phyloP scores from a whole-genome alignment of 2,888 invertebrate species.

The Callinectes sapidus region DNA sequence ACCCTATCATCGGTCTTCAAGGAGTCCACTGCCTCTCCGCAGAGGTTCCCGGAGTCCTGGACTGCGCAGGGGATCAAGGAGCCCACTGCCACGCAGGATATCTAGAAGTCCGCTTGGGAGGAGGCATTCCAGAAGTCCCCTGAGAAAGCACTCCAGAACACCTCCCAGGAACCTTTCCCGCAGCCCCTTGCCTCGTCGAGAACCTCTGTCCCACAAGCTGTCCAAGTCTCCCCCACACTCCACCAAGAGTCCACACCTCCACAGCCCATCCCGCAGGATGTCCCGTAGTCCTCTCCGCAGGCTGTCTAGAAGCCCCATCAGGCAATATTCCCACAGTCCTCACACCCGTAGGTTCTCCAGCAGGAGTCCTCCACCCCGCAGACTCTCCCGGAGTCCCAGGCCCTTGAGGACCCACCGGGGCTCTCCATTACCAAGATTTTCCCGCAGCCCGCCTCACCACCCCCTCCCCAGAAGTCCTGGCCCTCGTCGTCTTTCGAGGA shows the following conservation, averaged over 20 bases:
- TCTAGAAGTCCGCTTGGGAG: constrained; percentile 49
- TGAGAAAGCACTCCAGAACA: constrained; percentile 31
- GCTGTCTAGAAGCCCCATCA: constrained; percentile 28
- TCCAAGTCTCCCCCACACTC: constrained; percentile 22
- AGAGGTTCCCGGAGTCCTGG: constrained; percentile 47
- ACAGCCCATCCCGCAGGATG: constrained; percentile 27
- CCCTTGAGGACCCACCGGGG: constrained; percentile 14
- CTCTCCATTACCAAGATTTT: constrained; percentile 23
- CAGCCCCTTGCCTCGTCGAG: constrained; percentile 31
- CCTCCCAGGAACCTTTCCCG: constrained; percentile 38
- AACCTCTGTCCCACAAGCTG: background rate
- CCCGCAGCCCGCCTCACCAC: constrained; percentile 34
- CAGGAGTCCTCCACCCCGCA: constrained; percentile 39
- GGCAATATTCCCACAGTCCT: background rate
- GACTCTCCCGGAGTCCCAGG: constrained; percentile 46
- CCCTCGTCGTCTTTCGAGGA: constrained; percentile 46
- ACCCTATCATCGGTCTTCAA: constrained; percentile 19
- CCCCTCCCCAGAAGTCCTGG: constrained; percentile 48
- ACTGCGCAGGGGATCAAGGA: constrained; percentile 46
- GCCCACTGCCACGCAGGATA: constrained; percentile 40
- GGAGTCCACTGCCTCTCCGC: constrained; percentile 54
- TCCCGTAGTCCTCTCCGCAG: constrained; percentile 45
- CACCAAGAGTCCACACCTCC: background rate
- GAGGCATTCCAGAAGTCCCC: constrained; percentile 43
- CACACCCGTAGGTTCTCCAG: constrained; percentile 41